Base-by-base conservation (phyloP, 2,888 invertebrate species). In the Dorcus hopei region DNA sequence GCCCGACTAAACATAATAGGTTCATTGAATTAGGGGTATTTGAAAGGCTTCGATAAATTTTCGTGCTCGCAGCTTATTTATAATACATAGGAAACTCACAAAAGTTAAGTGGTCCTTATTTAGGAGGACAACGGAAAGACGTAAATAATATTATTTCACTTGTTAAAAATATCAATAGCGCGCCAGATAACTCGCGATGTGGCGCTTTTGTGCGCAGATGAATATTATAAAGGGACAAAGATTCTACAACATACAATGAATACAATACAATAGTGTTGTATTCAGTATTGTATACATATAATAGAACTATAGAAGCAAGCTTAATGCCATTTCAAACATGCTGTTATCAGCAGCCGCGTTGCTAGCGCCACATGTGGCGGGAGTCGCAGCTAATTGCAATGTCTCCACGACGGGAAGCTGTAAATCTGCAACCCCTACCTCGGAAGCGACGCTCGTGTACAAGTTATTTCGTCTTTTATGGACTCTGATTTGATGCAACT, bases 161-260 rank as follows among this genome's bases (percentile, higher is more conserved):
- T 67, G 67, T 67, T 67, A 67, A 57, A 74, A 74, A 75, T 75
- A 77, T 77, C 76, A 76, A 77, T 77, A 73, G 75, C 74, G 72
- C 71, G 67, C 67, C 70, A 75, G 75, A 75, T 76, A 76, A 75
- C 75, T 75, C 75, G 75, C 75, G 75, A 74, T 76, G 77, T 74
- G 75, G 72, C 72, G 76, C 76, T 72, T 74, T 76, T 77, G 76
- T 76, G 75, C 70, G 68, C 74, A 76, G 77, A 77, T 77, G 77
- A 77, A 77, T 77, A 77, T 77, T 77, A 77, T 77, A 77, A 77
- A 77, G 77, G 75, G 77, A 77, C 76, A 77, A 77, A 77, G 77
- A 77, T 76, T 73, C 74, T 74, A 74, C 76, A 75, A 76, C 76
- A 73, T 73, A 75, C 75, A 74, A 75, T 76, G 76, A 75, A 75